These are phyloP conservation scores for Aphodius sticticus DNA, from an alignment of 2,888 invertebrate genomes.

Conservation along the genomic window DNA sequence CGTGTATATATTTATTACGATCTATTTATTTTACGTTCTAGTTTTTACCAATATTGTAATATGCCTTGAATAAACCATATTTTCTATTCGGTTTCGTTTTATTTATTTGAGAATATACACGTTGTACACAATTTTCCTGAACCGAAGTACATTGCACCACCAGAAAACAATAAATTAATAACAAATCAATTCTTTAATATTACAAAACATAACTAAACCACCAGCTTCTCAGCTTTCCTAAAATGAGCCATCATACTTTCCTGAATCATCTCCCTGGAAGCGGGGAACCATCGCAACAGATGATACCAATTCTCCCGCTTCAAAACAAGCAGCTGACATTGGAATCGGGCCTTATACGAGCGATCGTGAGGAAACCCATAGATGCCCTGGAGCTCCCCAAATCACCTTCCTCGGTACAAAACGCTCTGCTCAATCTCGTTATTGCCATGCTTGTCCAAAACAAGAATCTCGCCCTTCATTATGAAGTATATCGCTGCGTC, in stretches of 20 bases:
- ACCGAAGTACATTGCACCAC: not conserved
- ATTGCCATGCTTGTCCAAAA: slow-evolving; percentile 38
- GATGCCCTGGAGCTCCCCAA: slow-evolving; percentile 46
- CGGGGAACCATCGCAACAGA: slow-evolving; percentile 47
- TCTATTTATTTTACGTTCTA: slow-evolving; percentile 20
- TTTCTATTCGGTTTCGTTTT: not conserved
- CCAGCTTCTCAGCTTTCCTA: not conserved
- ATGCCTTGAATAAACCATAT: not conserved
- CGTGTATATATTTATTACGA: slow-evolving; percentile 22
- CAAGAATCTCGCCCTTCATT: slow-evolving; percentile 62
- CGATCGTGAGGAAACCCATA: slow-evolving; percentile 36
- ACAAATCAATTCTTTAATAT: not conserved
- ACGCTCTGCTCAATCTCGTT: slow-evolving; percentile 29
- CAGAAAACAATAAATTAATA: not conserved
- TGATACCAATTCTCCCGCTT: slow-evolving; percentile 42
- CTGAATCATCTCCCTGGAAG: slow-evolving; percentile 42
- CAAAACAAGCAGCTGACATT: slow-evolving; percentile 42
- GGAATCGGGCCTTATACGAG: slow-evolving; percentile 44
- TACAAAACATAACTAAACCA: not conserved
- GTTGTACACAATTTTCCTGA: no score
- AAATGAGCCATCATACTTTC: slow-evolving; percentile 25
- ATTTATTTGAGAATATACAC: no score
- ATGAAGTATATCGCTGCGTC: slow-evolving; percentile 65
- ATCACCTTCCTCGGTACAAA: slow-evolving; percentile 38
- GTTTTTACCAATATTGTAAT: slow-evolving; percentile 12